Evolutionary conservation across 2,113 vertebrate species (phyloP).

Genomic region (Haemorhous mexicanus): DNA sequence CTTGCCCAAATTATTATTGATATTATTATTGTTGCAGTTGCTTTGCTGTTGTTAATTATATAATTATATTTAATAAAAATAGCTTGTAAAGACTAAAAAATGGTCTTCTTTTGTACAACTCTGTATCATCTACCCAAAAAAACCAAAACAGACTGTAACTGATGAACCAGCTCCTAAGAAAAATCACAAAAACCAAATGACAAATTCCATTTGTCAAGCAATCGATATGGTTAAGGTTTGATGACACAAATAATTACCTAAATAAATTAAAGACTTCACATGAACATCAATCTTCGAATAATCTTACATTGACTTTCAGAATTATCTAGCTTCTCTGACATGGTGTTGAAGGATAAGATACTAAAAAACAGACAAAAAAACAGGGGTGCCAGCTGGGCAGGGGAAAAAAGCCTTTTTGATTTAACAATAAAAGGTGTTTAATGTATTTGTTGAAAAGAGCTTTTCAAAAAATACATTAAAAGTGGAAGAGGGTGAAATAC

Average conservation of each 20-base stretch:
- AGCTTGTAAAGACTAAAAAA: not conserved
- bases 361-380: not conserved
- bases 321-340: not conserved
- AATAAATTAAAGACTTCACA: slow-evolving; percentile 11
- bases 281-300: slow-evolving; percentile 17
- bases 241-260: slow-evolving; percentile 15
- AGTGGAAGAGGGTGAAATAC: not conserved
- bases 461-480: too few relatives aligned
- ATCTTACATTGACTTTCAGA: not conserved
- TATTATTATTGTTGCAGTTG: not conserved
- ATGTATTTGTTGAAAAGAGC: not conserved
- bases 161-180: not conserved
- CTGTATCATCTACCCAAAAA: not conserved
- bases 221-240: slow-evolving; percentile 19
- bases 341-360: not conserved
- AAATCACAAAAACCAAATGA: not conserved
- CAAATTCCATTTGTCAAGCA: not conserved
- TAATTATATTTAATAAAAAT: not conserved
- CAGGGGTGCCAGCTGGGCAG: not conserved
- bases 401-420: not conserved
- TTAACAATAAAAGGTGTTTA: not conserved
- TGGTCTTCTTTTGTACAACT: not conserved
- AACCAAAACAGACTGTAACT: not conserved
- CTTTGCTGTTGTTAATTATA: not conserved
- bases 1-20: not conserved